Percentiles rank a stretch among this genome's conserved stretches.
Conservation (phyloP, 2,888 invertebrate species). For the Drosophila atripex region DNA sequence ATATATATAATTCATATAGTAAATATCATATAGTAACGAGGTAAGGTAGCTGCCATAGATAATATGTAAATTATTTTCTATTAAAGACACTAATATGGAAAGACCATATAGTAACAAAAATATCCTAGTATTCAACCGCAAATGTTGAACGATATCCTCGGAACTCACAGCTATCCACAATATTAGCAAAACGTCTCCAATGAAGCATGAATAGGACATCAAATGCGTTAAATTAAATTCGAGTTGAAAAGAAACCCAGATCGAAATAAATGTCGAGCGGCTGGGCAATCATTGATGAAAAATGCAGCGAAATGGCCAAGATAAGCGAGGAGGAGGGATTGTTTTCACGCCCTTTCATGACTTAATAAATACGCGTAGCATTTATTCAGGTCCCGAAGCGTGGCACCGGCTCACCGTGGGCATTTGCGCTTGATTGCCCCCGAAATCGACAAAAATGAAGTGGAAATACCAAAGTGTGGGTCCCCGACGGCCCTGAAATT, state of each 20-base stretch:
- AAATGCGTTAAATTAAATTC: constrained; percentile 60
- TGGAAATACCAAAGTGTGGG: constrained; percentile 58
- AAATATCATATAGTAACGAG: no score
- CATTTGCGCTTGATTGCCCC: constrained; percentile 68
- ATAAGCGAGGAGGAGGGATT: constrained; percentile 14
- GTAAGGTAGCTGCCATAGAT: no score
- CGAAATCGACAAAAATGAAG: constrained; percentile 76
- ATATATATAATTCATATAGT: no score
- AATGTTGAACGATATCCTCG: constrained; percentile 25
- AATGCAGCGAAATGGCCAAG: constrained; percentile 32
- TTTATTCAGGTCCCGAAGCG: constrained; percentile 28
- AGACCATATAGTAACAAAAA: neutral
- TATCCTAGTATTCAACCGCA: constrained; percentile 7
- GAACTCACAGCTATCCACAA: constrained; percentile 25
- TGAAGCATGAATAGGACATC: constrained; percentile 54
- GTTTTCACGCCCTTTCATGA: constrained; percentile 56
- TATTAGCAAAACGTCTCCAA: constrained; percentile 32
- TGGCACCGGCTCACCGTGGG: constrained; percentile 24
- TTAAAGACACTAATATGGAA: no score
- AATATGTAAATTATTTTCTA: no score
- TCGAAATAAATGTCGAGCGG: constrained; percentile 57
- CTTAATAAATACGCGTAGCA: constrained; percentile 68
- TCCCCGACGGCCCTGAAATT: constrained; percentile 5
- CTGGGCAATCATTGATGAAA: constrained; percentile 19
- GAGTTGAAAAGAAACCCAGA: constrained; percentile 13